Percentiles rank a stretch among this genome's conserved stretches.
phyloP scores from a whole-genome alignment of 2,113 vertebrate genomes.

The Falcunculus frontatus region DNA sequence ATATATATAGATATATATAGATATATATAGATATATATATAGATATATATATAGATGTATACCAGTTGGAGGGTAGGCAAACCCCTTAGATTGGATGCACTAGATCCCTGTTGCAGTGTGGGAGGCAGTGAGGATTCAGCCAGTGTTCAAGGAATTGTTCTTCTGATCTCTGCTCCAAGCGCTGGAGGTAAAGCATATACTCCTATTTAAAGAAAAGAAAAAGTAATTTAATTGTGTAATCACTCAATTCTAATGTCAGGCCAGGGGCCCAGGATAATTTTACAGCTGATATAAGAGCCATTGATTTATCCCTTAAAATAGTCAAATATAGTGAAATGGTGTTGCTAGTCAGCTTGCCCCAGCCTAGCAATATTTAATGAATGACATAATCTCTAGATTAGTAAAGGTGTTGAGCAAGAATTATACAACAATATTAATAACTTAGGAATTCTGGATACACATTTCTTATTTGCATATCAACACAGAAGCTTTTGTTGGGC shows the following conservation, averaged over 20 bases:
- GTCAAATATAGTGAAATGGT: not conserved
- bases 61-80: not conserved
- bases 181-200: slow-evolving; percentile 84
- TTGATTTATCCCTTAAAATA: not conserved
- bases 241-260: not conserved
- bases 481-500: not conserved
- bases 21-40: not conserved
- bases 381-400: not conserved
- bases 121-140: slow-evolving; percentile 89
- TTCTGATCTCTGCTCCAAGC: slow-evolving; percentile 83
- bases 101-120: slow-evolving; percentile 86
- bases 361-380: not conserved
- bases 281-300: not conserved
- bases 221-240: not conserved
- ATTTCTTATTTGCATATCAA: not conserved
- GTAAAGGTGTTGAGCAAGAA: not conserved
- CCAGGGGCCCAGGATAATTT: not conserved
- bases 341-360: not conserved
- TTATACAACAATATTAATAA: not conserved
- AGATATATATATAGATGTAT: not conserved
- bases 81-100: slow-evolving; percentile 77
- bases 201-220: slow-evolving; percentile 72
- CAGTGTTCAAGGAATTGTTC: slow-evolving; percentile 89
- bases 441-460: not conserved
- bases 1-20: too few relatives aligned